Evolutionary conservation across 1,140 invertebrate genomes (phyloP).

Genomic region (Brachionus plicatilis): DNA sequence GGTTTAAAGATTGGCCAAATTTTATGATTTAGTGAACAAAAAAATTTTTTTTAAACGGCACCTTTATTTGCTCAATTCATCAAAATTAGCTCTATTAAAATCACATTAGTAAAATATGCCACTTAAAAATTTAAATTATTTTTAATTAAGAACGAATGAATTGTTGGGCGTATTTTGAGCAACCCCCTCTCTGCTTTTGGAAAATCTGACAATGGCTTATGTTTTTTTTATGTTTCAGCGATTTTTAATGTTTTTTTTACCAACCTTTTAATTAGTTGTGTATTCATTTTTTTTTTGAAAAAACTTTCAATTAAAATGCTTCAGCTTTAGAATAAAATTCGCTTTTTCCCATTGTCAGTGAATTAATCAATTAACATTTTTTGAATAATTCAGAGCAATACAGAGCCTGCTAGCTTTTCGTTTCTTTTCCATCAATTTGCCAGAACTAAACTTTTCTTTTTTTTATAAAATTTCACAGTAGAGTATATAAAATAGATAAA

Average conservation of each 20-base stretch:
- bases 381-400: slow-evolving; percentile 19
- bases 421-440: slow-evolving; percentile 10
- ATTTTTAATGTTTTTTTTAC: background rate
- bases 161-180: background rate
- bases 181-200: background rate
- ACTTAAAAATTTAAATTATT: background rate
- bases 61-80: background rate
- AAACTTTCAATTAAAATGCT: slow-evolving; percentile 28
- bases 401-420: background rate
- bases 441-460: slow-evolving; percentile 15
- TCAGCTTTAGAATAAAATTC: background rate
- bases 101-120: background rate
- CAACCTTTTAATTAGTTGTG: slow-evolving; percentile 4
- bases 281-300: slow-evolving; percentile 11
- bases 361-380: slow-evolving; percentile 29
- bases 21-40: background rate
- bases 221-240: slow-evolving; percentile 27
- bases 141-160: background rate
- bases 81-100: background rate
- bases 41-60: background rate
- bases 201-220: background rate
- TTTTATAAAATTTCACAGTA: background rate
- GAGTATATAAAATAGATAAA: slow-evolving; percentile 1
- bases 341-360: background rate
- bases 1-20: background rate